Evolutionary conservation across 2,888 invertebrate species (phyloP).

Genomic region (Drosophila meridionalis): DNA sequence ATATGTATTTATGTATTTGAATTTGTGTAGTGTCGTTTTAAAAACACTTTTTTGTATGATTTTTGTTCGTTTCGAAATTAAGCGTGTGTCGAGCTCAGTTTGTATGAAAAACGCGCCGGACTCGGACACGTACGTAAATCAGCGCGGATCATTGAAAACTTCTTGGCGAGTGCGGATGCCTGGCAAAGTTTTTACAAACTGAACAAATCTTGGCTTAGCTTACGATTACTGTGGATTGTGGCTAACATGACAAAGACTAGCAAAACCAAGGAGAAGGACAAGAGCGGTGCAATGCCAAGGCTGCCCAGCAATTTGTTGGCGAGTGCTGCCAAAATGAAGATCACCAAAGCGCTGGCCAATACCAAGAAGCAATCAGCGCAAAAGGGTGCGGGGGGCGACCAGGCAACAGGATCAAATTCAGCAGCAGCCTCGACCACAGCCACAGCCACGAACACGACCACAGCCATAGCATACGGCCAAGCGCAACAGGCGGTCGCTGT

Average conservation of each 20-base stretch:
- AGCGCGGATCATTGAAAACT: conserved; percentile 48
- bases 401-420: conserved; percentile 49
- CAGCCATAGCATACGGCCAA: conserved; percentile 39
- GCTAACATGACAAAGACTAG: conserved; percentile 64
- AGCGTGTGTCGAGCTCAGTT: conserved; percentile 70
- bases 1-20: conserved; percentile 20
- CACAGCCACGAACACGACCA: conserved; percentile 11
- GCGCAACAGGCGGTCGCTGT: conserved; percentile 44
- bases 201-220: conserved; percentile 9
- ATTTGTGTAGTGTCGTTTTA: conserved; percentile 52
- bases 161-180: conserved; percentile 20
- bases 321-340: conserved; percentile 82
- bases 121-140: conserved; percentile 71
- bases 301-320: conserved; percentile 55
- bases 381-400: conserved; percentile 32
- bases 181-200: conserved; percentile 5
- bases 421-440: conserved; percentile 1
- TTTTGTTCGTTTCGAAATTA: conserved; percentile 70
- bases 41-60: conserved; percentile 66
- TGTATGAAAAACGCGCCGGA: conserved; percentile 77
- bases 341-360: conserved; percentile 73
- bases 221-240: not conserved
- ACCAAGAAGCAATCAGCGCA: conserved; percentile 58
- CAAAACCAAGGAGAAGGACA: conserved; percentile 66
- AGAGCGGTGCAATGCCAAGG: conserved; percentile 29